phyloP scores from a whole-genome alignment of 2,888 invertebrate species.

The Agrenia bidenticulata region DNA sequence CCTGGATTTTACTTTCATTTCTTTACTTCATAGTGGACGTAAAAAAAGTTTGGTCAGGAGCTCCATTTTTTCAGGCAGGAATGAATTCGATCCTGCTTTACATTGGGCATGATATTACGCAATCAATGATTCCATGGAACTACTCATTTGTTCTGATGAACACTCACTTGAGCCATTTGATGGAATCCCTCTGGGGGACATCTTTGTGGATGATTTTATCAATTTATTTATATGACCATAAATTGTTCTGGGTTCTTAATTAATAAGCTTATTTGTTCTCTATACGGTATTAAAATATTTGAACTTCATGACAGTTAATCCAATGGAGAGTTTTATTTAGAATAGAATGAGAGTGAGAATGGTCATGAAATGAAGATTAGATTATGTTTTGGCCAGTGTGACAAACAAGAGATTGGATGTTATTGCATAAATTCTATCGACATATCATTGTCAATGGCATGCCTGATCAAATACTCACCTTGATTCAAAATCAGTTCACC shows the following conservation, averaged over 20 bases:
- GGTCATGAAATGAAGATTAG: no score
- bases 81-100: conserved; percentile 90
- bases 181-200: conserved; percentile 81
- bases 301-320: no score
- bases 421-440: no score
- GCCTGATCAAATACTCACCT: no score
- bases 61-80: conserved; percentile 62
- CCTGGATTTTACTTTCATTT: conserved; percentile 64
- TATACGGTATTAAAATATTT: no score
- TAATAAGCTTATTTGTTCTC: no score
- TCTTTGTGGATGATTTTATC: conserved; percentile 78
- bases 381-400: no score
- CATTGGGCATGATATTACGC: conserved; percentile 77
- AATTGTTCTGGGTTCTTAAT: conserved; percentile 61
- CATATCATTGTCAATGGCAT: no score
- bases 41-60: conserved; percentile 72
- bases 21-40: conserved; percentile 73
- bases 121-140: conserved; percentile 73
- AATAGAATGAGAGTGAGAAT: no score
- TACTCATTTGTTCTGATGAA: conserved; percentile 69
- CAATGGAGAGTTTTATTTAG: no score
- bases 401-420: no score
- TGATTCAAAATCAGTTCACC: no score
- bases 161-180: conserved; percentile 69
- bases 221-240: conserved; percentile 71